These are phyloP conservation scores for Cheilosia variabilis DNA, from an alignment of 2,888 invertebrate species.

Conservation along the genomic window DNA sequence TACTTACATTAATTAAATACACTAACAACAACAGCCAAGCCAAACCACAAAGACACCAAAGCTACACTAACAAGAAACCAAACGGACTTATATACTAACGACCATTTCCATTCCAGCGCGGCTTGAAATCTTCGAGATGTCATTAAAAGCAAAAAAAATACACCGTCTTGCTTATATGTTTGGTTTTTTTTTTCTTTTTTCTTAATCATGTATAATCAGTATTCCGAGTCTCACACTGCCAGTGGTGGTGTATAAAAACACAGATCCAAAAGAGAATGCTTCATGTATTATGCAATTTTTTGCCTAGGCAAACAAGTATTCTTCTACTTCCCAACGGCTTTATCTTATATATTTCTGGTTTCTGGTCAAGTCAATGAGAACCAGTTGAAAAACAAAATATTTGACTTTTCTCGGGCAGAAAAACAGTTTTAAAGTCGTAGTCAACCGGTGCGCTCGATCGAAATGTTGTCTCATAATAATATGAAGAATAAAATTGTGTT, in stretches of 20 bases:
- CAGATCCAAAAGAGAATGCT: conserved; percentile 74
- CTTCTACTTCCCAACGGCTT: conserved; percentile 73
- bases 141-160: conserved; percentile 36
- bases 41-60: conserved; percentile 39
- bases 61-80: conserved; percentile 44
- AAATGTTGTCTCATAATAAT: conserved; percentile 64
- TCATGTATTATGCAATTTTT: conserved; percentile 76
- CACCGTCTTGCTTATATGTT: conserved; percentile 9
- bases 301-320: conserved; percentile 76
- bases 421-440: conserved; percentile 74
- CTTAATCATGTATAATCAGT: conserved; percentile 63
- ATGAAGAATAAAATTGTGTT: conserved; percentile 74
- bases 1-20: conserved; percentile 49
- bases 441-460: conserved; percentile 74
- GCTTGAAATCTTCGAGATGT: conserved; percentile 66
- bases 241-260: conserved; percentile 71
- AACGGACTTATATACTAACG: conserved; percentile 64
- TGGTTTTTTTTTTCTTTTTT: conserved; percentile 19
- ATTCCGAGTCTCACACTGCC: conserved; percentile 57
- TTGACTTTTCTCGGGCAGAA: conserved; percentile 66
- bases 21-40: conserved; percentile 40
- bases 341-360: conserved; percentile 75
- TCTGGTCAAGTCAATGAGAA: conserved; percentile 74
- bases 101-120: conserved; percentile 63
- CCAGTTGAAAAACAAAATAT: conserved; percentile 75